These are phyloP conservation scores for Spilogale gracilis DNA, from an alignment of 2,113 vertebrate genomes.

Conservation along the genomic window DNA sequence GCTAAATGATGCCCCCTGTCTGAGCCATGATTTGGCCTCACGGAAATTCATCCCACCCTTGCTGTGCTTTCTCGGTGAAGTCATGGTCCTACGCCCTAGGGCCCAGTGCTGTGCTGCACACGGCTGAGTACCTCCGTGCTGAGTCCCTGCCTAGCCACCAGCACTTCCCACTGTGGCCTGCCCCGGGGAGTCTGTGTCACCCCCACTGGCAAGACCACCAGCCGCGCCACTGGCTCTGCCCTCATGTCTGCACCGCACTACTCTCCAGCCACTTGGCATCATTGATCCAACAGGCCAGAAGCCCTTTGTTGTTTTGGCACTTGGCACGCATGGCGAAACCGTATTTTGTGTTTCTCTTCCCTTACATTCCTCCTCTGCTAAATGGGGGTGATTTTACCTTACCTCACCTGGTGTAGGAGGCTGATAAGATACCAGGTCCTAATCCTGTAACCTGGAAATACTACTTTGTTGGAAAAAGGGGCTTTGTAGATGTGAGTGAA, in stretches of 20 bases:
- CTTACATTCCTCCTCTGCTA: not conserved
- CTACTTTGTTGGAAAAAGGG: not conserved
- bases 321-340: no score
- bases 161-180: not conserved
- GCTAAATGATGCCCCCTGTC: not conserved
- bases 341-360: not conserved
- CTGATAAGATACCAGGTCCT: not conserved
- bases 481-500: not conserved
- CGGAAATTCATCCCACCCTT: not conserved
- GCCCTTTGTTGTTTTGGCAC: not conserved
- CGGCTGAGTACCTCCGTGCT: not conserved
- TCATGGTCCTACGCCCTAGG: not conserved
- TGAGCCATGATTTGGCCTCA: not conserved
- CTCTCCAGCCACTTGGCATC: no score
- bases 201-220: not conserved
- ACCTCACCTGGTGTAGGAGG: not conserved
- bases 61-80: accelerated
- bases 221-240: not conserved
- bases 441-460: not conserved
- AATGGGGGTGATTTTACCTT: not conserved
- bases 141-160: not conserved
- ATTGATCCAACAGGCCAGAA: not conserved
- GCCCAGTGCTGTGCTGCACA: not conserved
- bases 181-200: not conserved
- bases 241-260: accelerated